Base-by-base conservation (phyloP, 1,140 invertebrate species). In the Wiebesia pumilae region DNA sequence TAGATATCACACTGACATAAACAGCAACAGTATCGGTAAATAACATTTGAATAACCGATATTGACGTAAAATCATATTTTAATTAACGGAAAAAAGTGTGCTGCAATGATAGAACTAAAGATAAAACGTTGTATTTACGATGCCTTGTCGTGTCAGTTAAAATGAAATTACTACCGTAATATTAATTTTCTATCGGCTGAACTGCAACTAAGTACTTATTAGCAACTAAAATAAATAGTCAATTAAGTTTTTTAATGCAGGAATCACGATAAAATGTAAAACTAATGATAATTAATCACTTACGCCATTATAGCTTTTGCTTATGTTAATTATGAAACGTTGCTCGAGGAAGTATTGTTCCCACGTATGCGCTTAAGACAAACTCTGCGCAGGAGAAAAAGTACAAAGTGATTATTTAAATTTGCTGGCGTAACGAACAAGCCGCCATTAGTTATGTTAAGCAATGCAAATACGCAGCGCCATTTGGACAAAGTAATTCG, bases 351-450 rank as follows among this genome's bases (percentile, higher is more conserved):
- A 19, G 24, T 27, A 75, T 43, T 75, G 40, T 75, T 75, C 38
- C 27, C 40, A n/a, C 24, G 19, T 75, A 21, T 12, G n/a, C 58
- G 24, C 58, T 27, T 27, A 62, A 40, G 21, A 33, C 12, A 38
- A 4, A n/a, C n/a, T n/a, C 47, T 3, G 19, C 14, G 7, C 38
- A 38, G 58, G 21, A 51, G 21, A 51, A 47, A 71, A 54, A 43
- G 47, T 12, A 40, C 33, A 38, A 35, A 33, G 35, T 27, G 40
- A 78, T 84, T 84, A 84, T 84, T 67, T n/a, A 62, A 79, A 35
- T 84, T 38, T 38, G 62, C 51, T 69, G 78, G 83, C 83, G 83
- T 84, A 79, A 84, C 54, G 75, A 84, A 79, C 54, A 27, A n/a
- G 40, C 81, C 27, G n/a, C 58, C 54, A 24, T 27, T 33, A 47